Percentiles rank a stretch among this genome's conserved stretches.
These are phyloP conservation scores for Holacanthella duospinosa DNA, from an alignment of 2,888 invertebrate species.

Conservation along the genomic window DNA sequence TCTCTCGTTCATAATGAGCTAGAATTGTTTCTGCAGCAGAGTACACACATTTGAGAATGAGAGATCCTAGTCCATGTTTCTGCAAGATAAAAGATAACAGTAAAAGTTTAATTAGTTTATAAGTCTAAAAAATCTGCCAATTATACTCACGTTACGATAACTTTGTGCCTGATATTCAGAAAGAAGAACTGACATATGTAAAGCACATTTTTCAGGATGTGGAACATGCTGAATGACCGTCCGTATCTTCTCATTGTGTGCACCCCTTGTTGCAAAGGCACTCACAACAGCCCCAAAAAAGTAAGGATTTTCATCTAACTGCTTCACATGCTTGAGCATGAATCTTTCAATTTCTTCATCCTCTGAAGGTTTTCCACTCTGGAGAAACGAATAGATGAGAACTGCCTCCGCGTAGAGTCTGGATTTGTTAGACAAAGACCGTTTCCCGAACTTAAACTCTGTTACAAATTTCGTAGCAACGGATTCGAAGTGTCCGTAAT, in stretches of 20 bases:
- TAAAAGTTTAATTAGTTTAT: too few species aligned
- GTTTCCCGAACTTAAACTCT: slow-evolving; percentile 13
- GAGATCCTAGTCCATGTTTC: slow-evolving; percentile 19
- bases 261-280: slow-evolving; percentile 10
- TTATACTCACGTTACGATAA: slow-evolving; percentile 14
- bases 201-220: slow-evolving; percentile 11
- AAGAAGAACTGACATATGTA: slow-evolving; percentile 6
- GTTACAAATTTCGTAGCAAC: slow-evolving; percentile 11
- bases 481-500: slow-evolving; percentile 15
- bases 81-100: slow-evolving; percentile 1
- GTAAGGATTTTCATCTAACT: slow-evolving; percentile 24
- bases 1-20: slow-evolving; percentile 11
- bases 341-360: slow-evolving; percentile 18
- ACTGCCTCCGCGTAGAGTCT: slow-evolving; percentile 28
- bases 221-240: slow-evolving; percentile 10
- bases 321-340: slow-evolving; percentile 15
- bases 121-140: background rate
- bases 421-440: slow-evolving; percentile 5
- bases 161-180: slow-evolving; percentile 7
- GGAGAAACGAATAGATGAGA: slow-evolving; percentile 18
- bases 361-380: slow-evolving; percentile 9
- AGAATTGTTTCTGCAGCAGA: slow-evolving; percentile 15
- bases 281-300: slow-evolving; percentile 19
- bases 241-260: slow-evolving; percentile 9
- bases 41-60: slow-evolving; percentile 12